Percentiles rank a stretch among this genome's conserved stretches.
These are phyloP conservation scores for Cryptus viduatorius DNA, from an alignment of 2,888 invertebrate genomes.

Conservation along the genomic window DNA sequence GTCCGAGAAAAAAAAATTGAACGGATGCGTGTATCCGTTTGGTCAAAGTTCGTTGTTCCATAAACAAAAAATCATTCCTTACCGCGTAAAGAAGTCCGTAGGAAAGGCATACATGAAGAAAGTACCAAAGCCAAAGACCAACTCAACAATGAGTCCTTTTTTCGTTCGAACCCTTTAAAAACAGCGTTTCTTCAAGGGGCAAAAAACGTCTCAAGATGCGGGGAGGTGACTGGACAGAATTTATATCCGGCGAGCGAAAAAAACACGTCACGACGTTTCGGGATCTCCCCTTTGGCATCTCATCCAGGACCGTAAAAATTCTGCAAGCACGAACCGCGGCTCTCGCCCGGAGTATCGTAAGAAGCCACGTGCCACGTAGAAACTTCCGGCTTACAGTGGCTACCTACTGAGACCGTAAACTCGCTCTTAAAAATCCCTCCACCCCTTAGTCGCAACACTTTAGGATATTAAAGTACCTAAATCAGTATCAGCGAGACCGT, in stretches of 20 bases:
- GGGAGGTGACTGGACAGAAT: constrained; percentile 45
- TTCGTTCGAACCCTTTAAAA: constrained; percentile 12
- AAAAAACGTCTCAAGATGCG: constrained; percentile 29
- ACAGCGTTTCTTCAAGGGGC: constrained; percentile 21
- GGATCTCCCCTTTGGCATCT: constrained; percentile 27
- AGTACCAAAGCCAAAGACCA: constrained; percentile 5
- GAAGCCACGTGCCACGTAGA: constrained; percentile 57
- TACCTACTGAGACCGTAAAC: constrained; percentile 58
- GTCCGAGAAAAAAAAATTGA: constrained; percentile 28
- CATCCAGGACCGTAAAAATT: constrained; percentile 36
- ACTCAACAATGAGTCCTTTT: constrained; percentile 39
- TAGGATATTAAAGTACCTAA: constrained; percentile 63
- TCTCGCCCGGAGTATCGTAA: constrained; percentile 14
- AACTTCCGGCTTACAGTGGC: constrained; percentile 53
- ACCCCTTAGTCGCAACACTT: constrained; percentile 52
- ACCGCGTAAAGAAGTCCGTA: constrained; percentile 11
- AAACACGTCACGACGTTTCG: constrained; percentile 45
- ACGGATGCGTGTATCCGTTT: constrained; percentile 45
- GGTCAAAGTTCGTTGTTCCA: constrained; percentile 35
- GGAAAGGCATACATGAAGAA: constrained; percentile 2
- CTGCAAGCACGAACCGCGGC: constrained; percentile 10
- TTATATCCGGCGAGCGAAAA: constrained; percentile 41
- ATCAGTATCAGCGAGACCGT: constrained; percentile 42
- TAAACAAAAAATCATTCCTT: constrained; percentile 33
- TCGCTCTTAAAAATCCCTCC: constrained; percentile 40